Evolutionary conservation across 2,888 invertebrate genomes (phyloP).

Genomic region (Stenoptilia bipunctidactyla): DNA sequence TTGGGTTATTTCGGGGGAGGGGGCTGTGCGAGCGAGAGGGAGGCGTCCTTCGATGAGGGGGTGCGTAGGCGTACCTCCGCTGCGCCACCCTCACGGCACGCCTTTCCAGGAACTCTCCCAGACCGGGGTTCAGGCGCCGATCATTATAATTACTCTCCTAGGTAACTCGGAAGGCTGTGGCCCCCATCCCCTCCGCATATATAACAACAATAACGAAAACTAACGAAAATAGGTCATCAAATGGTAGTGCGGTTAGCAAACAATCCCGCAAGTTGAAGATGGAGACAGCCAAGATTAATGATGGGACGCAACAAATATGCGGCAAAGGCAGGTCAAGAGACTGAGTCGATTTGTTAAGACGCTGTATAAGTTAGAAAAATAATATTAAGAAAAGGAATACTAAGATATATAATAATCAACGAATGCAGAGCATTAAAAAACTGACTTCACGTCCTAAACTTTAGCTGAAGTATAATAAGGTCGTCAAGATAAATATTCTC

Average conservation of each 20-base stretch:
- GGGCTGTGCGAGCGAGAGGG: slow-evolving; percentile 40
- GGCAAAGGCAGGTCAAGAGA: neutral
- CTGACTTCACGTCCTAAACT: no score
- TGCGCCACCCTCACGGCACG: slow-evolving; percentile 61
- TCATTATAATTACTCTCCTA: slow-evolving; percentile 71
- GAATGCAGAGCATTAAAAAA: no score
- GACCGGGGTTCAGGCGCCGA: slow-evolving; percentile 64
- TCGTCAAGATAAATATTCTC: no score
- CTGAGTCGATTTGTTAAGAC: neutral
- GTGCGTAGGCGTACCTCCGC: slow-evolving; percentile 59
- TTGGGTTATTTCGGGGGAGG: slow-evolving; percentile 69
- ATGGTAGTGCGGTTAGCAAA: neutral
- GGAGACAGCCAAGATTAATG: neutral
- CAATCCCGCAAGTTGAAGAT: no score
- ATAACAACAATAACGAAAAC: slow-evolving; percentile 50
- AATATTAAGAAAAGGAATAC: no score
- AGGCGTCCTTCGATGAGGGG: slow-evolving; percentile 22
- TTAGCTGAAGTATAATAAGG: no score
- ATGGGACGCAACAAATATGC: neutral
- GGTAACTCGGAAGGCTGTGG: slow-evolving; percentile 57
- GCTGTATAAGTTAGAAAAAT: no score
- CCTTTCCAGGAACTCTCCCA: slow-evolving; percentile 63
- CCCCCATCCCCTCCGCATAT: slow-evolving; percentile 46
- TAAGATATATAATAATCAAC: no score
- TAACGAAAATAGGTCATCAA: slow-evolving; percentile 16